phyloP scores from a whole-genome alignment of 2,888 invertebrate species.

The Polylopha cassiicola region DNA sequence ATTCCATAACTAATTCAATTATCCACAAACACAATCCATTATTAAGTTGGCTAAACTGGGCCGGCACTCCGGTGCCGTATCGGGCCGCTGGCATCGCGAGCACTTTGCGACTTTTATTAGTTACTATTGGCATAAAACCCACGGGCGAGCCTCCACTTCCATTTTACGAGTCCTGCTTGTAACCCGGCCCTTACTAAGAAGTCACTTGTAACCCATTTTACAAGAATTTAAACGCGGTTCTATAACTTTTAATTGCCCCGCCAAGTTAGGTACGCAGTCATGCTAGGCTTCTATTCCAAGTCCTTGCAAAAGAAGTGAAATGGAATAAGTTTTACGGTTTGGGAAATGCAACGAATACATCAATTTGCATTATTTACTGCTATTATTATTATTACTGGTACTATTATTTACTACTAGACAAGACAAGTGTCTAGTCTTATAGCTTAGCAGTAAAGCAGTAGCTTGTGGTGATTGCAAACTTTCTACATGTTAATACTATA shows the following conservation, averaged over 20 bases:
- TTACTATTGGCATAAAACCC: constrained; percentile 22
- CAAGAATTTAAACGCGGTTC: not conserved
- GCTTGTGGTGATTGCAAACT: no score
- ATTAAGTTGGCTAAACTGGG: constrained; percentile 4
- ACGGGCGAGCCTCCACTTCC: constrained; percentile 12
- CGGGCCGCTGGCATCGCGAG: constrained; percentile 5
- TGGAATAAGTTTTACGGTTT: no score
- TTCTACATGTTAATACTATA: no score
- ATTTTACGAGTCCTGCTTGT: constrained; percentile 17
- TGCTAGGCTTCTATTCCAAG: no score
- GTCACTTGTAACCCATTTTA: not conserved
- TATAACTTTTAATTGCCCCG: constrained; percentile 6
- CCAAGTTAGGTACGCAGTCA: not conserved
- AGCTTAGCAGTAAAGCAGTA: no score
- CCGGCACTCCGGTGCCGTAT: not conserved
- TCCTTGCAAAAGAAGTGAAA: no score
- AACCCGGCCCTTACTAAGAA: constrained; percentile 8
- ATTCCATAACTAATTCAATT: not conserved
- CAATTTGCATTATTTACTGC: no score
- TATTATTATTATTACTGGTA: no score
- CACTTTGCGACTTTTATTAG: constrained; percentile 22
- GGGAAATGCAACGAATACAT: no score
- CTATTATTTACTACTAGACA: no score
- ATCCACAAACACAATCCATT: constrained; percentile 2
- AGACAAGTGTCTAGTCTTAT: no score